Conservation (phyloP, 2,888 invertebrate genomes). For the Yponomeuta malinellus region DNA sequence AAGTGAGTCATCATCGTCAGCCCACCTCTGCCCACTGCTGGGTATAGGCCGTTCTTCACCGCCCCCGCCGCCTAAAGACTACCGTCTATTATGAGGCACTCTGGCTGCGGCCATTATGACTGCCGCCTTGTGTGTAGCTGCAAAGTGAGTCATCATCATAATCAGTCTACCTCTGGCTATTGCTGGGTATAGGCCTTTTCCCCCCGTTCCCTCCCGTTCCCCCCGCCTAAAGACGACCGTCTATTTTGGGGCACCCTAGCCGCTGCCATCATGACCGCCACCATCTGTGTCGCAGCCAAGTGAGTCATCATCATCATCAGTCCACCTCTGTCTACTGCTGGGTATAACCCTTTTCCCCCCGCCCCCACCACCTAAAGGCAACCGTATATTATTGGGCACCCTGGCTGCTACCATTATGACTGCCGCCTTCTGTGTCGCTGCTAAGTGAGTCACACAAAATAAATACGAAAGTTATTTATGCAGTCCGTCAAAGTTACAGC, state of each 20-base stretch:
- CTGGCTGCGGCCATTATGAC: slow-evolving; percentile 36
- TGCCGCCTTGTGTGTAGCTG: slow-evolving; percentile 45
- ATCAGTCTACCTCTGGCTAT: no score
- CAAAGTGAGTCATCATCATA: slow-evolving; percentile 34
- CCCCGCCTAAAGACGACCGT: slow-evolving; percentile 45
- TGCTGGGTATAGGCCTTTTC: no score
- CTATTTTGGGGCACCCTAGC: slow-evolving; percentile 46
- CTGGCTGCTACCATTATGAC: slow-evolving; percentile 36
- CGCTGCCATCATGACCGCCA: slow-evolving; percentile 35
- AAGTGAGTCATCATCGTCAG: slow-evolving; percentile 31
- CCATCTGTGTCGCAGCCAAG: slow-evolving; percentile 51
- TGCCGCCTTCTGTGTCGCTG: slow-evolving; percentile 45
- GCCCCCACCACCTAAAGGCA: slow-evolving; percentile 46
- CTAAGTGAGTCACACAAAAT: slow-evolving; percentile 34
- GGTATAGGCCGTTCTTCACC: slow-evolving; percentile 20
- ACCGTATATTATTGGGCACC: slow-evolving; percentile 43
- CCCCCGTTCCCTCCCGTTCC: slow-evolving; percentile 34
- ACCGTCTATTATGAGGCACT: slow-evolving; percentile 44
- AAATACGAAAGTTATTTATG: no score
- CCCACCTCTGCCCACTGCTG: no score
- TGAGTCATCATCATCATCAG: slow-evolving; percentile 20
- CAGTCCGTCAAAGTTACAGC: no score
- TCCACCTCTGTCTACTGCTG: no score
- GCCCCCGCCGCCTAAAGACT: slow-evolving; percentile 46
- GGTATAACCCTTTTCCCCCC: slow-evolving; percentile 24